phyloP scores from a whole-genome alignment of 2,888 invertebrate genomes.

The Trimorus sp. region DNA sequence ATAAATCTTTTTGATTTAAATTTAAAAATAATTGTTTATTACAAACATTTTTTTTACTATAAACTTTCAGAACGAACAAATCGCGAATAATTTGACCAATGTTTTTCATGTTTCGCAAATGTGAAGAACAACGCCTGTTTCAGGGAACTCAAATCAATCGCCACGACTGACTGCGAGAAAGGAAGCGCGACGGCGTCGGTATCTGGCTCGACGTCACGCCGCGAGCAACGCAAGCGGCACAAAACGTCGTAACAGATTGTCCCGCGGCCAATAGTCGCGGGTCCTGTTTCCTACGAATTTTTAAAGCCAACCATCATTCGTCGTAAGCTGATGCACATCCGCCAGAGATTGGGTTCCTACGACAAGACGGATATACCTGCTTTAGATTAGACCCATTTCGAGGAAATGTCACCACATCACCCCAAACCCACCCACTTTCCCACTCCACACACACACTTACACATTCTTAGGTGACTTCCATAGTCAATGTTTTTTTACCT shows the following conservation, averaged over 20 bases:
- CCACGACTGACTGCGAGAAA: conserved; percentile 82
- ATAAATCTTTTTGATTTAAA: too few species aligned
- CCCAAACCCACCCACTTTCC: too few species aligned
- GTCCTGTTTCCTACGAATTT: conserved; percentile 76
- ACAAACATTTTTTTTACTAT: too few species aligned
- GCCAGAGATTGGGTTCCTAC: conserved; percentile 74
- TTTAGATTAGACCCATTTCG: conserved; percentile 45
- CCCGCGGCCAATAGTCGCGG: conserved; percentile 80
- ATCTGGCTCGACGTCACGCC: conserved; percentile 72
- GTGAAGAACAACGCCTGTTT: not conserved
- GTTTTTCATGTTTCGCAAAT: too few species aligned
- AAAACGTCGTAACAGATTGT: conserved; percentile 85
- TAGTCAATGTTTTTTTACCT: conserved; percentile 39
- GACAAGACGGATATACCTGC: conserved; percentile 70
- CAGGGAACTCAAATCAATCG: conserved; percentile 87
- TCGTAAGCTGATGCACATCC: conserved; percentile 73
- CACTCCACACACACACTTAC: too few species aligned
- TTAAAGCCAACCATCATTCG: conserved; percentile 78
- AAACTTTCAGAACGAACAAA: too few species aligned
- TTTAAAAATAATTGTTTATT: too few species aligned
- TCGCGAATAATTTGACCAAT: too few species aligned
- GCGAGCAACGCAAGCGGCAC: conserved; percentile 87
- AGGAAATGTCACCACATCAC: not conserved
- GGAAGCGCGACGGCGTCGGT: conserved; percentile 68
- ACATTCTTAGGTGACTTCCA: conserved; percentile 40